Base-by-base conservation (phyloP, 2,888 invertebrate genomes). In the Eupithecia insigniata region DNA sequence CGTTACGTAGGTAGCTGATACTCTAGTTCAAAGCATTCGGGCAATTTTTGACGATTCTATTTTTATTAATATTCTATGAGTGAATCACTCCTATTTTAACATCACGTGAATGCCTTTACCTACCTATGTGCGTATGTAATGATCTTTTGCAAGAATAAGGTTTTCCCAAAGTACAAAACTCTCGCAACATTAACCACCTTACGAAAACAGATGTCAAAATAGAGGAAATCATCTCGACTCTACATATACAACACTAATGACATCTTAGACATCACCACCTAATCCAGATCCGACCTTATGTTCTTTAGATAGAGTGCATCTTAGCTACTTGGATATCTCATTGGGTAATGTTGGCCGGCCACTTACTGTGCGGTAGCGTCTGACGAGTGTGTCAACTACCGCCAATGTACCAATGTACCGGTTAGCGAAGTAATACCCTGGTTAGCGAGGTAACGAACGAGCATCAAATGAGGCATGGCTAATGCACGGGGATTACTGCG, bases 221-320 rank as follows among this genome's bases (percentile, higher is more conserved):
- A 72, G 67, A 68, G 77, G 75, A 71, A 71, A 74, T 67, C 43
- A 73, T 72, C 69, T 70, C 14, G 34, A 34, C 43, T 62, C 18
- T 62, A 62, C 70, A 60, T 68, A 73, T 64, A 69, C 75, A 66
- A 60, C 67, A 32, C 55, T 69, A 65, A 32, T 67, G 67, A 66
- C 34, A 34, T 67, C 67, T 66, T n/a, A 66, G 26, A 28, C 26
- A 58, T 58, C 28, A 43, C 51, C 10, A 51, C 51, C 28, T 3
- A 70, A 66, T 71, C 39, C 67, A 55, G 8, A n/a, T n/a, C n/a
- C n/a, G n/a, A 18, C 43, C 51, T 51, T 72, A 76, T 66, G 22
- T 2, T 39, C 12, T 67, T 32, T 62, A 64, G 58, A 30, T 60
- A 60, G 60, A 60, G 60, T 16, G 18, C 26, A 26, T 14, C 10